Evolutionary conservation across 1,140 invertebrate genomes (phyloP).

Genomic region (Euglossa dilemma): DNA sequence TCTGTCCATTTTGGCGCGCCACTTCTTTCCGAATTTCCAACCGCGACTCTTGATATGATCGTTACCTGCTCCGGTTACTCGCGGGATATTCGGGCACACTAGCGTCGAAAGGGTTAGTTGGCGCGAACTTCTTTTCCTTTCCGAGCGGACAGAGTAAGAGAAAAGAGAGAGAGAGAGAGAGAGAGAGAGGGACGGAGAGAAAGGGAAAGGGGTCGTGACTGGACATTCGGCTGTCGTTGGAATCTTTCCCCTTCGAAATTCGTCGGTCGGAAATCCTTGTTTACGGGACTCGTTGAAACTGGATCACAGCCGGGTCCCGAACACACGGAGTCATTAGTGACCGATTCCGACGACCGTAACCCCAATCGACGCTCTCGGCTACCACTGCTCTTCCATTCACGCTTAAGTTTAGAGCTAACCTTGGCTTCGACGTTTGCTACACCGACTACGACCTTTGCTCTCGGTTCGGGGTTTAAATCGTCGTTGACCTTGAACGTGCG

Average conservation of each 20-base stretch:
- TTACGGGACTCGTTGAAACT: background rate
- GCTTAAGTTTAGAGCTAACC: conserved; percentile 54
- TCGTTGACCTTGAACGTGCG: conserved; percentile 34
- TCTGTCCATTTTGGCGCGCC: conserved; percentile 13
- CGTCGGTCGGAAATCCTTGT: too few relatives aligned
- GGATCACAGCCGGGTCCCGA: background rate
- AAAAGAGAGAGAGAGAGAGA: background rate
- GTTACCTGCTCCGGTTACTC: conserved; percentile 4
- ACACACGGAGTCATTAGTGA: background rate
- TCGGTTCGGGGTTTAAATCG: conserved; percentile 80
- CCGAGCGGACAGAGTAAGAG: background rate
- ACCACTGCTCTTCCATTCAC: conserved; percentile 24
- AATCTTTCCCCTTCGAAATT: background rate
- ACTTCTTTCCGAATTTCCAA: background rate
- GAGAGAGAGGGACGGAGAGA: background rate
- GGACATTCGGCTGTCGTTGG: background rate
- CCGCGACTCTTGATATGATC: conserved; percentile 53
- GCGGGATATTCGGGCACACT: conserved; percentile 5
- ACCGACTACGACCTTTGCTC: conserved; percentile 81
- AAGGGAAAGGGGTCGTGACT: too few relatives aligned
- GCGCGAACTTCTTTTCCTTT: background rate
- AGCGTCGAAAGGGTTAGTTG: conserved; percentile 56
- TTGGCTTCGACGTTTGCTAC: conserved; percentile 73
- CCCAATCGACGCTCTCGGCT: conserved; percentile 16
- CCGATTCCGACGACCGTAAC: conserved; percentile 40